Base-by-base conservation (phyloP, 1,140 invertebrate genomes). In the Cryptotermes secundus region DNA sequence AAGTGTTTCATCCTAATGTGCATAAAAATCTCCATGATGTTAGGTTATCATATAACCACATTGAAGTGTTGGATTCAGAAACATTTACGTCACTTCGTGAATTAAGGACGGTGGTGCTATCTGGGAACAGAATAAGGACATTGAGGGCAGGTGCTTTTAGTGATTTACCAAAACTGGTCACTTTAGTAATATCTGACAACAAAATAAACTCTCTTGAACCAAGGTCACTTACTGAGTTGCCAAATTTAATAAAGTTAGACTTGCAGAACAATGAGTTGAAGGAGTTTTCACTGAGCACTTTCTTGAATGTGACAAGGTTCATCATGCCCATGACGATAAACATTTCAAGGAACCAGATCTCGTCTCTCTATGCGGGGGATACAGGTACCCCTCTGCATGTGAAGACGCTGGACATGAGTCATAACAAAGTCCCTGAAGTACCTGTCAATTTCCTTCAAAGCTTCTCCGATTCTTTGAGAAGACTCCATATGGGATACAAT, bases 1-100 rank as follows among this genome's bases (percentile, higher is more conserved):
- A 92, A 84, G 89, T 96, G 34, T 94, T 97, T 86, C 91, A 93
- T 87, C 90, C 92, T 2, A 92, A 92, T 80, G 89, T 94, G 38
- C 95, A 97, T 87, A 91, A 92, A n/a, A 93, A 94, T 86, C 89
- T 97, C 49, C 93, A 92, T 79, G 96, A 97, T 87, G 91, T 97
- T 12, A 91, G 95, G 86, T 89, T 97, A 59, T 94, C 95, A 9
- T 93, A 95, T 87, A 96, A 96, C 89, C 92, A 93, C 85, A 88
- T 96, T 80, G 91, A 92, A 85, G 89, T 87, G 22, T 87, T 96
- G 35, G 90, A 92, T 38, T 87, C 91, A n/a, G 90, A 92, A 83
- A 94, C 93, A 26, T 96, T 96, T 88, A 88, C 90, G 80, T 90
- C 90, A 86, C 90, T 96, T 86, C 89, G 90, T 22, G 92, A 92